Evolutionary conservation across 2,113 vertebrate genomes (phyloP), one percentile per base, ranked within the genome.

Genomic region (Laterallus jamaicensis): DNA sequence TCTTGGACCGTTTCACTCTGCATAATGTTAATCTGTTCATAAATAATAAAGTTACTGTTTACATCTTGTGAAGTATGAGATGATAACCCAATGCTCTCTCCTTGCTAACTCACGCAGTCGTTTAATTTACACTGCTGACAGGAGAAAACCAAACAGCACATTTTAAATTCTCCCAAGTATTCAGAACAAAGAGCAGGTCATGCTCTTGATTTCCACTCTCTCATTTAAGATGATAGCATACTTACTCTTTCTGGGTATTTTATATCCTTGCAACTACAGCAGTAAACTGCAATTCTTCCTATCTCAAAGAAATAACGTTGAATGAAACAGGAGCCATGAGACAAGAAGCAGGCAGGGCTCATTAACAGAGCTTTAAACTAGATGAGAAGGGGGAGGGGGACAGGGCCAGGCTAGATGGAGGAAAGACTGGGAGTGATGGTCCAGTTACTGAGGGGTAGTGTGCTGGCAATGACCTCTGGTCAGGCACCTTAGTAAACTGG

Each of bases 1-100:
- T 99, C 99, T 98, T 99, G 99, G 39, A 99, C 99, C 2, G 99
- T 99, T 97, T 99, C 99, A 85, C 99, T 99, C 98, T 99, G 99
- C 98, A 99, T 99, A 96, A 99, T 99, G 97, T 99, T 99, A 93
- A 99, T 99, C 99, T 99, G 98, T 88, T 88, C 11, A 92, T n/a
- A 91, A 91, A 96, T 22, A 89, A 3, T 19, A 90, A 93, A 92
- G 71, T 86, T 86, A 90, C 13, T 68, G n/a, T 89, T 92, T 71
- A 73, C 4, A 52, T 66, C 35, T 73, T 82, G 37, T 74, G 31
- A 82, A 52, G 47, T 62, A 83, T 12, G 83, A 77, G 70, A 62
- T 11, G 12, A 55, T n/a, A 86, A 12, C 9, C 35, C 19, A 37
- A 37, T 0, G 0, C 79, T 40, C 17, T 79, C 4, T 4, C 39